phyloP scores from a whole-genome alignment of 1,140 invertebrate genomes.

The Drosophila obscura region DNA sequence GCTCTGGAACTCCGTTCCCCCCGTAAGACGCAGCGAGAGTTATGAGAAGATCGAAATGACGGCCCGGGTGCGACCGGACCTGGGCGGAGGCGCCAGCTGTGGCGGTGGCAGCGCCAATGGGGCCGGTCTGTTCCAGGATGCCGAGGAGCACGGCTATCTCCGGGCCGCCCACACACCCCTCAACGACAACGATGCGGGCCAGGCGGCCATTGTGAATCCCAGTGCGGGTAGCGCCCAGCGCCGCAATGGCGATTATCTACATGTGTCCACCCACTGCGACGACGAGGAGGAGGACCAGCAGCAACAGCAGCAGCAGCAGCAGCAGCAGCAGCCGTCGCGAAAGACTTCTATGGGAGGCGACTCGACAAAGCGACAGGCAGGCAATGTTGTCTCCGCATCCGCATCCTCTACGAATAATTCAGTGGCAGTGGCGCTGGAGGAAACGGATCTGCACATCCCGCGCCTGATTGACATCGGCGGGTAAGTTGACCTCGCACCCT shows the following conservation, averaged over 20 bases:
- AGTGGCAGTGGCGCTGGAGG: conserved; percentile 67
- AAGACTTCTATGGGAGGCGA: no score
- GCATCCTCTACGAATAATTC: conserved; percentile 62
- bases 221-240: conserved; percentile 72
- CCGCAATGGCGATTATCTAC: conserved; percentile 88
- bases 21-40: conserved; percentile 85
- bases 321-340: conserved; percentile 3
- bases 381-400: conserved; percentile 33
- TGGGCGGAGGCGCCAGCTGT: conserved; percentile 84
- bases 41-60: conserved; percentile 91
- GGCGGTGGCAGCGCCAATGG: conserved; percentile 75
- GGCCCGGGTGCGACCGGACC: conserved; percentile 68
- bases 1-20: conserved; percentile 78
- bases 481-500: conserved; percentile 48
- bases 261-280: conserved; percentile 86
- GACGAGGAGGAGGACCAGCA: conserved; percentile 85
- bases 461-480: conserved; percentile 85
- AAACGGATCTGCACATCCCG: conserved; percentile 86
- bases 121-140: conserved; percentile 66
- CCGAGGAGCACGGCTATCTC: conserved; percentile 68
- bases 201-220: conserved; percentile 78
- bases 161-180: conserved; percentile 67
- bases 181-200: conserved; percentile 48
- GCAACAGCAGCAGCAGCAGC: conserved; percentile 20
- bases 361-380: not conserved